Percentiles rank a stretch among this genome's conserved stretches.
These are phyloP conservation scores for Bujurquina vittata DNA, from an alignment of 2,113 vertebrate species.

Conservation along the genomic window DNA sequence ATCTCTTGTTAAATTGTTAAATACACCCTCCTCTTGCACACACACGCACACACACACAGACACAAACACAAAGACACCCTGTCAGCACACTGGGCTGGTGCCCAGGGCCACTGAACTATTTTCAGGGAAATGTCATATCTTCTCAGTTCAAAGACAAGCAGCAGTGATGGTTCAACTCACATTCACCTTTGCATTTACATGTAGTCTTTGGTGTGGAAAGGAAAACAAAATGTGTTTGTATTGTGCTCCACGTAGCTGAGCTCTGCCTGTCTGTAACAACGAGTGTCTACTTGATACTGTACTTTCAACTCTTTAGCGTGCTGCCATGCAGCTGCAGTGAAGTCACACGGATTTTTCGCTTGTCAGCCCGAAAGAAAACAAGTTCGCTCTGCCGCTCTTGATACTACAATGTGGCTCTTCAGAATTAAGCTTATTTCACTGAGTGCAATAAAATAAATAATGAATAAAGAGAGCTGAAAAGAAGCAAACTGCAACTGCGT, in stretches of 20 bases:
- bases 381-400: not conserved
- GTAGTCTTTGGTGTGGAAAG: conserved; percentile 1
- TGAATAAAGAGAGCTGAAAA: not conserved
- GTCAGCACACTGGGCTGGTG: conserved; percentile 34
- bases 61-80: conserved; percentile 7
- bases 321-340: conserved; percentile 6
- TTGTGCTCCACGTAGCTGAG: not conserved
- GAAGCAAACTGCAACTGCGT: not conserved
- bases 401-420: not conserved
- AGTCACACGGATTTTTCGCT: conserved; percentile 2
- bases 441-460: not conserved
- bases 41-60: conserved; percentile 6
- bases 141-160: conserved; percentile 45
- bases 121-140: conserved; percentile 52
- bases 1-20: conserved; percentile 24
- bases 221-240: conserved; percentile 5
- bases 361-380: not conserved
- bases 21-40: not conserved
- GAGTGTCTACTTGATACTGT: not conserved
- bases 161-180: conserved; percentile 7
- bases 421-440: not conserved
- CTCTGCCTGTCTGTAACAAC: conserved; percentile 4
- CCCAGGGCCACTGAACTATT: conserved; percentile 28
- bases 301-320: not conserved
- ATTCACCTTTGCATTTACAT: conserved; percentile 18